A percentile compares a stretch with the other conserved stretches of the same genome.
Conservation (phyloP, 2,797 vertebrate genomes). For the Ciconia nigra region DNA sequence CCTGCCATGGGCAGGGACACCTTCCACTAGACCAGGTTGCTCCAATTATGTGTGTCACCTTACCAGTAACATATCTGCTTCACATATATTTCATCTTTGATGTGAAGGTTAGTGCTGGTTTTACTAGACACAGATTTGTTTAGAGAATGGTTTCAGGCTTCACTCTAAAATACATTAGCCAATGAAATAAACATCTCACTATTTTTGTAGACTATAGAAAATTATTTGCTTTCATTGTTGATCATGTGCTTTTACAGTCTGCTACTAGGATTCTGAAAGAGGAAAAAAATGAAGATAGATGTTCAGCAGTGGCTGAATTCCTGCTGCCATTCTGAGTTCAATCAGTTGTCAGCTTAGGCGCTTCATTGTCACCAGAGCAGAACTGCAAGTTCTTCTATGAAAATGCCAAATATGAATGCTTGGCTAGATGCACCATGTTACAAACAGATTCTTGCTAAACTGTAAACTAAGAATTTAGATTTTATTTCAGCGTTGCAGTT, state of each 20-base stretch:
- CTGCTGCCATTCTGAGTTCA: neutral
- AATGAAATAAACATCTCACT: neutral
- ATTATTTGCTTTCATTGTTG: neutral
- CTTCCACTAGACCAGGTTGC: too few relatives aligned
- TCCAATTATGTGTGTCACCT: neutral
- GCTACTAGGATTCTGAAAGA: neutral
- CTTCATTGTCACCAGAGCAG: neutral
- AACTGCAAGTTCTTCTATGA: neutral
- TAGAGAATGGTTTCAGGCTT: neutral
- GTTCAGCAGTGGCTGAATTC: neutral
- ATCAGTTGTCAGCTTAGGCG: neutral
- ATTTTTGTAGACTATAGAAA: rapidly evolving
- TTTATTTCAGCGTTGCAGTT: neutral
- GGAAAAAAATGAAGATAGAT: neutral
- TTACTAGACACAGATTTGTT: neutral
- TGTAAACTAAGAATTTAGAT: neutral
- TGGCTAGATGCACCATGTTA: neutral
- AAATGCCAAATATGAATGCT: neutral
- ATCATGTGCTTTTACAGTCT: neutral
- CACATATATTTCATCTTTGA: rapidly evolving
- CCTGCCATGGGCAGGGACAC: too few relatives aligned
- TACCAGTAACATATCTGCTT: neutral
- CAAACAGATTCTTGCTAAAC: neutral
- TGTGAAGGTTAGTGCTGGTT: neutral
- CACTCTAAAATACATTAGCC: neutral